Evolutionary conservation across 2,113 vertebrate species (phyloP).

Genomic region (Typhlomys cinereus): DNA sequence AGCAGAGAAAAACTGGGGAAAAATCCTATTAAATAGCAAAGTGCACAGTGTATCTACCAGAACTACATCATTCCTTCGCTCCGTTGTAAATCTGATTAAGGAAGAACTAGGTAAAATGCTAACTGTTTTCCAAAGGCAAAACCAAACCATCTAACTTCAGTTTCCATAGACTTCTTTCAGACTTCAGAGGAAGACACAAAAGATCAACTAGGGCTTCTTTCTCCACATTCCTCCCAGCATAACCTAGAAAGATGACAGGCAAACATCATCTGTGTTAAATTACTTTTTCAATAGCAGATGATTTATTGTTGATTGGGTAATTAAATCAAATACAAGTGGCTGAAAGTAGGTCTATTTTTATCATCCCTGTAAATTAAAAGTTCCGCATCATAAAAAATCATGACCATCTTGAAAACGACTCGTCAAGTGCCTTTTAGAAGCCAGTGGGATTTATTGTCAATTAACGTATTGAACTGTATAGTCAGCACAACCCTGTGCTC

Average conservation of each 20-base stretch:
- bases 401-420: constrained; percentile 91
- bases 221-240: constrained; percentile 69
- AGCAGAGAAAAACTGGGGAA: background rate
- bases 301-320: constrained; percentile 92
- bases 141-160: background rate
- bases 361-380: constrained; percentile 93
- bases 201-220: background rate
- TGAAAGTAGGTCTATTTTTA: constrained; percentile 93
- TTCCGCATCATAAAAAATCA: constrained; percentile 92
- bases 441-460: constrained; percentile 91
- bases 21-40: background rate
- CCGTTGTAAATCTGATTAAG: background rate
- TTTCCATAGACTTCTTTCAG: background rate
- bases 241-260: constrained; percentile 80
- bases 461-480: constrained; percentile 91
- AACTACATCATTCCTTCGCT: background rate
- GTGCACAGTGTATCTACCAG: background rate
- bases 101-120: background rate
- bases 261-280: constrained; percentile 87
- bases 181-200: background rate
- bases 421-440: constrained; percentile 89
- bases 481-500: constrained; percentile 88
- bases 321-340: constrained; percentile 91
- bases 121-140: background rate
- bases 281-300: constrained; percentile 90